phyloP scores from a whole-genome alignment of 1,140 invertebrate genomes.

The Andrena cerasifolii region DNA sequence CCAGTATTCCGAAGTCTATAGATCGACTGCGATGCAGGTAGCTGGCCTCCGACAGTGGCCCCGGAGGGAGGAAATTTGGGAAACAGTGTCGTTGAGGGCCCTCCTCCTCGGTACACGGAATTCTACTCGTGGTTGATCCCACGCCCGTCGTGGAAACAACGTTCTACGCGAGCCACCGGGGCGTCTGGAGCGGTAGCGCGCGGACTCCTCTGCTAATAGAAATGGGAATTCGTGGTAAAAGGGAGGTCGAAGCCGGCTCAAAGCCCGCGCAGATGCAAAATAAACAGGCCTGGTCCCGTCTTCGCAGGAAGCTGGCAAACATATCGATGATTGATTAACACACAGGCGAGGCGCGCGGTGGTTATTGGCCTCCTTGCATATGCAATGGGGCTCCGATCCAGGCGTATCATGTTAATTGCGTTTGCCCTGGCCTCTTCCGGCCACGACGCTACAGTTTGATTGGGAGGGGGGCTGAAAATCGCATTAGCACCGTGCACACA shows the following conservation, averaged over 20 bases:
- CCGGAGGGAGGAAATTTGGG: slow-evolving; percentile 51
- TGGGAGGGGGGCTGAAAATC: slow-evolving; percentile 38
- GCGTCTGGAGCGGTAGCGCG: slow-evolving; percentile 1
- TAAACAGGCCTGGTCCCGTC: slow-evolving; percentile 58
- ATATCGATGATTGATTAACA: slow-evolving; percentile 64
- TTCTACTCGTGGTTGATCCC: slow-evolving; percentile 55
- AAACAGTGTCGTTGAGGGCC: slow-evolving; percentile 48
- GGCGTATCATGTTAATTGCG: slow-evolving; percentile 41
- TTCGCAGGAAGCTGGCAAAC: slow-evolving; percentile 56
- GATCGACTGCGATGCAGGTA: slow-evolving; percentile 31
- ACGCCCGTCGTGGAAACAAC: slow-evolving; percentile 41
- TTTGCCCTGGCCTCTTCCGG: slow-evolving; percentile 12
- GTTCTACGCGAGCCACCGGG: not conserved
- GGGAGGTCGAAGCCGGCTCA: slow-evolving; percentile 49
- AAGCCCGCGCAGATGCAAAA: slow-evolving; percentile 62
- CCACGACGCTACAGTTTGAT: slow-evolving; percentile 9
- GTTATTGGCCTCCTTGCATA: slow-evolving; percentile 45
- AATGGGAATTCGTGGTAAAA: slow-evolving; percentile 67
- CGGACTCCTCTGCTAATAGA: slow-evolving; percentile 51
- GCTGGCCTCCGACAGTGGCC: slow-evolving; percentile 4
- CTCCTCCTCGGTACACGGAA: slow-evolving; percentile 58
- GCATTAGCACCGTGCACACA: too few relatives aligned
- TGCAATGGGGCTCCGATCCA: slow-evolving; percentile 19
- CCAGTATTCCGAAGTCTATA: too few relatives aligned
- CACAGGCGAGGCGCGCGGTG: slow-evolving; percentile 19